These are phyloP conservation scores for Astropecten irregularis DNA, from an alignment of 53 echinoderm and acorn worm species.

Conservation along the genomic window DNA sequence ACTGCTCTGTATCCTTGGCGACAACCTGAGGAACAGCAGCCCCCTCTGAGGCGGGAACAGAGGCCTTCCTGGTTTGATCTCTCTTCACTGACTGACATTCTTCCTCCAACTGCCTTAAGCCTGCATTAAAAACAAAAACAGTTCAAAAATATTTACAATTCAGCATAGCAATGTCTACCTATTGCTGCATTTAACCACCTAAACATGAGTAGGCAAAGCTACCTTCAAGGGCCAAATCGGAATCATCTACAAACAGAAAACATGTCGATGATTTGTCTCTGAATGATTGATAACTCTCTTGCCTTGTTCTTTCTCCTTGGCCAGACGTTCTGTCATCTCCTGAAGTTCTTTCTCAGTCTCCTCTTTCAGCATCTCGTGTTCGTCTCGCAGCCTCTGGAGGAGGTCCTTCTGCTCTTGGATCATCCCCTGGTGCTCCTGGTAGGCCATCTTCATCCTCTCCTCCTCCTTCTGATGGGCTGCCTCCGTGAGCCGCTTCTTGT, in stretches of 20 bases:
- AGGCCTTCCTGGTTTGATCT: conserved; percentile 38
- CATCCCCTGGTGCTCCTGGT: conserved; percentile 69
- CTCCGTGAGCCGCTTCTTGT: conserved; percentile 58
- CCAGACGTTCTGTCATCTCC: conserved; percentile 59
- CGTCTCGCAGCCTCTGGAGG: conserved; percentile 68
- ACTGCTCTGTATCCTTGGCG: conserved; percentile 5
- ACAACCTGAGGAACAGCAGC: conserved; percentile 51
- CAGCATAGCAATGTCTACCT: background rate
- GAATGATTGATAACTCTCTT: background rate
- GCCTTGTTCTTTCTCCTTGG: conserved; percentile 74
- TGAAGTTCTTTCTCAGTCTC: conserved; percentile 74
- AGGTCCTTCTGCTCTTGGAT: conserved; percentile 73
- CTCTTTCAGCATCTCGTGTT: conserved; percentile 74
- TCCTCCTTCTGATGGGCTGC: conserved; percentile 67
- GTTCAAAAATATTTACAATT: background rate
- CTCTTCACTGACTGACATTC: conserved; percentile 60
- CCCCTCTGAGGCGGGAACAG: conserved; percentile 17
- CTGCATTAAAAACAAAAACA: conserved; percentile 35
- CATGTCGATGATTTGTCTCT: too few species aligned
- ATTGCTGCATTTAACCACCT: too few species aligned
- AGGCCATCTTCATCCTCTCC: conserved; percentile 62
- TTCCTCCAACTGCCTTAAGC: conserved; percentile 58
- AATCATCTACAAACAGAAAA: too few species aligned
- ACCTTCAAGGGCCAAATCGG: too few species aligned
- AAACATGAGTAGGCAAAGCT: too few species aligned